Percentiles rank a stretch among this genome's conserved stretches.
Evolutionary conservation across 2,888 invertebrate species (phyloP).

Genomic region (Liposcelis brunnea): DNA sequence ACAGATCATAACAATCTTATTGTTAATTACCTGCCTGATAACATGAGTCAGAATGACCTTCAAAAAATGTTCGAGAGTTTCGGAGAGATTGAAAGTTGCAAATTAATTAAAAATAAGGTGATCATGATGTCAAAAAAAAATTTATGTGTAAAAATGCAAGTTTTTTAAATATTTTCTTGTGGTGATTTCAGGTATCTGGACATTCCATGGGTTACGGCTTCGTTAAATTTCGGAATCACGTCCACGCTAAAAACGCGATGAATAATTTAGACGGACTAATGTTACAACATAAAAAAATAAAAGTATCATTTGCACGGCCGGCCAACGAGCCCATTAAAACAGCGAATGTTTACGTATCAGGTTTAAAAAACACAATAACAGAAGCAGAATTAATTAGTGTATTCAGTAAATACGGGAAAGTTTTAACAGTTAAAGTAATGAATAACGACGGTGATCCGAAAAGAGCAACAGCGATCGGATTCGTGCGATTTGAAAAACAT

Average conservation of each 20-base stretch:
- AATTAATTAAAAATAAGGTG: constrained; percentile 35
- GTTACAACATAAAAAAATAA: constrained; percentile 37
- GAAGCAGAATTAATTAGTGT: constrained; percentile 37
- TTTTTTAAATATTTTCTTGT: too few relatives aligned
- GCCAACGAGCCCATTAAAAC: constrained; percentile 36
- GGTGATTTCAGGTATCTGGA: background rate
- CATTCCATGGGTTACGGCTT: constrained; percentile 6
- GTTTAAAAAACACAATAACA: constrained; percentile 38
- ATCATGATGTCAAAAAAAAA: too few relatives aligned
- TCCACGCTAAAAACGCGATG: constrained; percentile 34
- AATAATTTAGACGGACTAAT: constrained; percentile 36
- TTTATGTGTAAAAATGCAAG: too few relatives aligned
- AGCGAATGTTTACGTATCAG: constrained; percentile 38
- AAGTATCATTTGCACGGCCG: constrained; percentile 35
- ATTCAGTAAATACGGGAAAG: constrained; percentile 38
- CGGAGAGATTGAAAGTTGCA: constrained; percentile 40
- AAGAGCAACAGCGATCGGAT: constrained; percentile 36
- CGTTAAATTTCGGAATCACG: constrained; percentile 22
- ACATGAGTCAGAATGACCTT: constrained; percentile 40
- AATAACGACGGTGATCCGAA: constrained; percentile 25
- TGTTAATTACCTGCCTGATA: constrained; percentile 40
- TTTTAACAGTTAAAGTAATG: constrained; percentile 24
- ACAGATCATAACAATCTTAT: constrained; percentile 33
- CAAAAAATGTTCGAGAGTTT: constrained; percentile 37
- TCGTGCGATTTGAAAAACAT: constrained; percentile 35